Evolutionary conservation across 2,888 invertebrate genomes (phyloP).

Genomic region (Stenchaetothrips biformis): DNA sequence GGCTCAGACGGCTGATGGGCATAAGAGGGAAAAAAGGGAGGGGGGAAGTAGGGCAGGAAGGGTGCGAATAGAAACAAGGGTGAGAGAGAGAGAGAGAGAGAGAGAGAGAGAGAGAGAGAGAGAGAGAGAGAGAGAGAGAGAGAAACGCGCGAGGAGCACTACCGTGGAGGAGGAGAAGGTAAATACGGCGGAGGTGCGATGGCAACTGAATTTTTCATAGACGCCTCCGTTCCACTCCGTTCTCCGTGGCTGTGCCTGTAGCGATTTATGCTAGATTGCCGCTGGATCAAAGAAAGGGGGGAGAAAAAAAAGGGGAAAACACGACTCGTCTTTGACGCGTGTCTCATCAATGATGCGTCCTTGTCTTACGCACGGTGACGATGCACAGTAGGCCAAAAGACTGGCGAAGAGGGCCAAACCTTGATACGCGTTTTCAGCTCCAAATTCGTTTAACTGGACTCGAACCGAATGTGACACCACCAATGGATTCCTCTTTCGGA

Average conservation of each 20-base stretch:
- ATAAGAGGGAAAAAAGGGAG: background rate
- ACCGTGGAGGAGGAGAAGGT: background rate
- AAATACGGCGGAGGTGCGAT: constrained; percentile 2
- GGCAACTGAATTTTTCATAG: constrained; percentile 18
- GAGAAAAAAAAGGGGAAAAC: no score
- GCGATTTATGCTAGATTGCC: background rate
- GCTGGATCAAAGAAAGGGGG: no score
- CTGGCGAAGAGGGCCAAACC: no score
- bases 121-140: constrained; percentile 7
- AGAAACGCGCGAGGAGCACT: background rate
- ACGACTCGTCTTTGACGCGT: no score
- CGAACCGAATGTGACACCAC: no score
- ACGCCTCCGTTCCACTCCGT: background rate
- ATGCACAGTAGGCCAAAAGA: no score
- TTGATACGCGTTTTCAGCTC: no score
- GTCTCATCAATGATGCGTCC: no score
- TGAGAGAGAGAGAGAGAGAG: background rate
- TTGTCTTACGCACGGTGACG: no score
- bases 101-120: background rate
- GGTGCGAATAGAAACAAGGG: background rate
- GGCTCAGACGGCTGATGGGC: background rate
- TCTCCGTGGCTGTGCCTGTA: background rate
- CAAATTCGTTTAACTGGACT: no score
- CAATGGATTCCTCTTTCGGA: no score
- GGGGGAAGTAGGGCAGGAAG: no score